These are phyloP conservation scores for Paramormyrops hopkinsi DNA, from an alignment of 2,797 vertebrate genomes.

Conservation along the genomic window DNA sequence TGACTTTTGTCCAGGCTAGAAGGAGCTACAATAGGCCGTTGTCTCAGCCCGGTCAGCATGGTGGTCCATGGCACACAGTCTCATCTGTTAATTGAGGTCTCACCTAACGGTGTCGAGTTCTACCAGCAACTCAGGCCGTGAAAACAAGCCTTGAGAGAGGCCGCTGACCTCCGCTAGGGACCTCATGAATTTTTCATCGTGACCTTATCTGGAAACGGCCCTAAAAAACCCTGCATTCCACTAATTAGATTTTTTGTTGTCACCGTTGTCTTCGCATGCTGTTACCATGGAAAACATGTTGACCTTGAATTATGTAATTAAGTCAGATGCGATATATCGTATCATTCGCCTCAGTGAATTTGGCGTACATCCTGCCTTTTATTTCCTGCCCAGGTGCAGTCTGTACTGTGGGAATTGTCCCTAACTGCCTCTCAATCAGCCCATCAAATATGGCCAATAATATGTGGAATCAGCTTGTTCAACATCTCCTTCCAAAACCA, in stretches of 20 bases:
- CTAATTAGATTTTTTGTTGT: conserved; percentile 21
- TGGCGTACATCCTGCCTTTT: not conserved
- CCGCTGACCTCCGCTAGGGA: conserved; percentile 9
- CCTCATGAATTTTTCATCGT: conserved; percentile 12
- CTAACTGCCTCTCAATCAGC: not conserved
- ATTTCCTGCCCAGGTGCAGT: not conserved
- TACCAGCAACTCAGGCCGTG: not conserved
- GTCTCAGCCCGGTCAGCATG: conserved; percentile 11
- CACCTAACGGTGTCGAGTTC: conserved; percentile 9
- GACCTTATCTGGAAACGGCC: conserved; percentile 8
- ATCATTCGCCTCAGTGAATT: not conserved
- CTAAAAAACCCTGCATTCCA: not conserved
- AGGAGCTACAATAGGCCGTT: conserved; percentile 15
- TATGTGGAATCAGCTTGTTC: not conserved
- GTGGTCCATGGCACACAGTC: not conserved
- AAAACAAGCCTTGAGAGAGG: not conserved
- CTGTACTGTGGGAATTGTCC: not conserved
- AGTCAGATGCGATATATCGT: not conserved
- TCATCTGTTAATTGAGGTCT: conserved; percentile 21
- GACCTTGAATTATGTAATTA: conserved; percentile 21
- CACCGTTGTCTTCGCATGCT: not conserved
- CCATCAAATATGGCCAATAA: not conserved
- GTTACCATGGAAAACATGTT: conserved; percentile 19
- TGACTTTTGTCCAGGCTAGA: conserved; percentile 12
- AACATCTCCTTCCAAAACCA: not conserved